Evolutionary conservation across 1,140 invertebrate species (phyloP).

Genomic region (Drosophila baimaii): DNA sequence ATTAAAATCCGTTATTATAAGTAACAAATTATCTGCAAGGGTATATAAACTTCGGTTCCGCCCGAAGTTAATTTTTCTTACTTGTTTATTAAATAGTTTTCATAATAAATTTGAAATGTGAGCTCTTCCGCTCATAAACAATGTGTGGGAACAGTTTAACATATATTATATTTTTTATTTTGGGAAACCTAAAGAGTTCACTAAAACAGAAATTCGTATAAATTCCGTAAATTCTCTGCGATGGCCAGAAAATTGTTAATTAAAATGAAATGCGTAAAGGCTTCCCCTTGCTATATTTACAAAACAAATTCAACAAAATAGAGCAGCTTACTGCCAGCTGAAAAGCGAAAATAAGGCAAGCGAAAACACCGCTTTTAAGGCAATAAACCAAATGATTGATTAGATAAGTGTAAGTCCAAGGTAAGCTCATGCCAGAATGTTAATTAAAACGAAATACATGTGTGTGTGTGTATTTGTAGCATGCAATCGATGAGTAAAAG

Average conservation of each 20-base stretch:
- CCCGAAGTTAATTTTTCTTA: no score
- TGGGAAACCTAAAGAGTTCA: background rate
- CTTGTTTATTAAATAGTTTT: no score
- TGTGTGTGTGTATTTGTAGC: background rate
- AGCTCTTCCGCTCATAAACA: no score
- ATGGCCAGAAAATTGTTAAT: background rate
- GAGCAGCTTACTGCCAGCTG: background rate
- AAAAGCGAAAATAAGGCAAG: background rate
- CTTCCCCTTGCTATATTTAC: no score
- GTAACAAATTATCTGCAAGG: no score
- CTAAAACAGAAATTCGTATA: background rate
- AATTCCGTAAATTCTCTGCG: background rate
- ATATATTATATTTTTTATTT: no score
- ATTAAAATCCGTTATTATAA: no score
- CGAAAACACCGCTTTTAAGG: background rate
- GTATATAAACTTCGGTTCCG: no score
- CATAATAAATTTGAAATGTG: no score
- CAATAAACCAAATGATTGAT: slow-evolving; percentile 5
- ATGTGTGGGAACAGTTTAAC: no score
- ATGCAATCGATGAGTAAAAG: slow-evolving; percentile 10
- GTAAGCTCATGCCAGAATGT: slow-evolving; percentile 1
- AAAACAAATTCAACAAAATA: background rate
- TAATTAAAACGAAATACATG: slow-evolving; percentile 15
- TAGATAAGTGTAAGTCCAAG: background rate
- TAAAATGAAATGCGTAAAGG: background rate